Evolutionary conservation across 2,888 invertebrate genomes (phyloP).

Genomic region (Hetaerina titia): DNA sequence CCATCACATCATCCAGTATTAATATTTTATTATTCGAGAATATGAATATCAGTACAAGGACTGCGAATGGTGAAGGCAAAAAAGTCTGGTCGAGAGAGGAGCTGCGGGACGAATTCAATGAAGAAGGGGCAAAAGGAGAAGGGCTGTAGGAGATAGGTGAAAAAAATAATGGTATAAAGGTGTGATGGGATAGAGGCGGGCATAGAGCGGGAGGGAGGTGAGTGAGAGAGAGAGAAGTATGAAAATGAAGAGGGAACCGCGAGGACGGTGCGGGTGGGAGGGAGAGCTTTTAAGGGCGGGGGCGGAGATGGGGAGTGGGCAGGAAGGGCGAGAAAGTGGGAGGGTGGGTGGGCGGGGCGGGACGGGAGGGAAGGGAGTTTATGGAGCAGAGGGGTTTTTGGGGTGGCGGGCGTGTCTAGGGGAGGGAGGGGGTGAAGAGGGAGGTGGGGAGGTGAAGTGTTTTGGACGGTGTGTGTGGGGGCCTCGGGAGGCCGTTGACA

Average conservation of each 20-base stretch:
- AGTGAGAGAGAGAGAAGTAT: neutral
- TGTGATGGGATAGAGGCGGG: too few relatives aligned
- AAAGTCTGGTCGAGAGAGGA: neutral
- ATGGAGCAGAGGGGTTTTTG: neutral
- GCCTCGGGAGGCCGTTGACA: slow-evolving; percentile 43
- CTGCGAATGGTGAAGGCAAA: neutral
- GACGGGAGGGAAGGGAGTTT: neutral
- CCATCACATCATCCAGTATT: too few relatives aligned
- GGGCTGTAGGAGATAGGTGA: too few relatives aligned
- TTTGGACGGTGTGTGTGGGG: neutral
- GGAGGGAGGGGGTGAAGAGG: neutral
- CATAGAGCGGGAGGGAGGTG: neutral
- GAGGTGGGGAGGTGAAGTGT: neutral
- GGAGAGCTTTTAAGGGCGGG: neutral
- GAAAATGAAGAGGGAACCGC: neutral
- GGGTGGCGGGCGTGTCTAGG: neutral
- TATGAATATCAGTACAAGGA: too few relatives aligned
- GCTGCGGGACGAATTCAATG: neutral
- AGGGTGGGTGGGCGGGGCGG: too few relatives aligned
- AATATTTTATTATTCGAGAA: too few relatives aligned
- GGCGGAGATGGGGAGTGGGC: neutral
- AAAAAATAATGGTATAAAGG: neutral
- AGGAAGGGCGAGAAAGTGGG: neutral
- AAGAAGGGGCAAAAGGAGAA: too few relatives aligned
- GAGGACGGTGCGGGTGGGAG: neutral